Evolutionary conservation across 2,888 invertebrate species (phyloP), one percentile per base, ranked within the genome.

Genomic region (Plagiodera versicolora): DNA sequence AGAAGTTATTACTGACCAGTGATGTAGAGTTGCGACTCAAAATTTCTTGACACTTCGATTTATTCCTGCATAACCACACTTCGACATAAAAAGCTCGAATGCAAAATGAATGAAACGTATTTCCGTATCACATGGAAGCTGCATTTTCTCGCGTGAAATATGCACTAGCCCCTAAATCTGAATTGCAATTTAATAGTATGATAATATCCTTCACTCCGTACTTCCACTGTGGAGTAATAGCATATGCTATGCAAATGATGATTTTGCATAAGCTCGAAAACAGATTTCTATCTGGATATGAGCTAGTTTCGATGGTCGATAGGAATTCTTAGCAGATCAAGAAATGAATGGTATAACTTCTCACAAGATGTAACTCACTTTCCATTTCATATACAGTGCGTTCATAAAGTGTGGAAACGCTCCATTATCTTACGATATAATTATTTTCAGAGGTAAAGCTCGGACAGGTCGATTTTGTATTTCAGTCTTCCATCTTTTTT

Each of bases 111-210:
- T 51, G n/a, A 35, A 18, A 19, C 39, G 1, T 11, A 51, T 35
- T 51, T 35, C 14, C 51, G 35, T 35, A 51, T 35, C 39, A 35
- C 35, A 35, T 51, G 51, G 39, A 32, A 50, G 50, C 18, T 8
- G 35, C 20, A 51, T 16, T 35, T 18, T 19, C 32, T 51, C 35
- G 19, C 51, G 19, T 51, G 20, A 14, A 51, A 39, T 51, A 51
- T 51, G 51, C 51, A 39, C 35, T 51, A 19, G 35, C 19, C 10
- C n/a, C 8, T 18, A 51, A n/a, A 19, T 35, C 20, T 51, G 16
- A 18, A 51, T 35, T 35, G 20, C 16, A 35, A 51, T 51, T 39
- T 51, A 35, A 51, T 51, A 30, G 51, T 14, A 39, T 3, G 39
- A 51, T 51, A 51, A 51, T 51, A 19, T 19, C 35, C 30, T 19